Evolutionary conservation across 35 echinoderm and acorn worm species (phyloP).

Genomic region (Hemicentrotus pulcherrimus): DNA sequence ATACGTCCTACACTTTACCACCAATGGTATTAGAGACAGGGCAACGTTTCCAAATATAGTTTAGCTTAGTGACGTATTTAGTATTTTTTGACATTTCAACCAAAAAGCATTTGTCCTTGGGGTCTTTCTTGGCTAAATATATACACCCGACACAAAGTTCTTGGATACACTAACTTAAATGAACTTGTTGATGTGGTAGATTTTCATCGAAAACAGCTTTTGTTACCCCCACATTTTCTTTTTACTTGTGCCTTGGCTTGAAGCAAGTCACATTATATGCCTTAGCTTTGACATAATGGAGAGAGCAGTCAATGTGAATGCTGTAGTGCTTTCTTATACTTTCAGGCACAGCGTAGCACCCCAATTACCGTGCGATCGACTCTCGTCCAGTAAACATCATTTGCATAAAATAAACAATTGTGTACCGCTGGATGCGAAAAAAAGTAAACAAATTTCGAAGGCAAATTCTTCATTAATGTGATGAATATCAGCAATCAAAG

Average conservation of each 20-base stretch:
- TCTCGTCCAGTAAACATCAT: too few species aligned
- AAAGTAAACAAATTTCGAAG: too few species aligned
- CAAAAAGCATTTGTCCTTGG: conserved; percentile 14
- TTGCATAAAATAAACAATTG: too few species aligned
- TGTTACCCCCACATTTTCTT: background rate
- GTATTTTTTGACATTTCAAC: conserved; percentile 43
- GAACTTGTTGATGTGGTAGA: background rate
- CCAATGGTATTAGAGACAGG: background rate
- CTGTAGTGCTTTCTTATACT: background rate
- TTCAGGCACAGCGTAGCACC: too few species aligned
- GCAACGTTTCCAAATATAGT: conserved; percentile 27
- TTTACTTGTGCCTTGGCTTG: background rate
- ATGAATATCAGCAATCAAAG: too few species aligned
- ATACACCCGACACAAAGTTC: conserved; percentile 29
- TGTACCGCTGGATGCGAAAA: too few species aligned
- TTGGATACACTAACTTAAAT: background rate
- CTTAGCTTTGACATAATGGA: background rate
- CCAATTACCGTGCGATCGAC: too few species aligned
- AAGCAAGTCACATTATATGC: background rate
- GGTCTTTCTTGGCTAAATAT: conserved; percentile 9
- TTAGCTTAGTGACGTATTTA: conserved; percentile 24
- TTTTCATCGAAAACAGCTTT: conserved; percentile 3
- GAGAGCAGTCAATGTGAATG: background rate
- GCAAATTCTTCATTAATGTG: too few species aligned
- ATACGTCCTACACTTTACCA: background rate